These are phyloP conservation scores for Apostichopus parvimensis DNA, from an alignment of 35 echinoderm and acorn worm species.

Conservation along the genomic window DNA sequence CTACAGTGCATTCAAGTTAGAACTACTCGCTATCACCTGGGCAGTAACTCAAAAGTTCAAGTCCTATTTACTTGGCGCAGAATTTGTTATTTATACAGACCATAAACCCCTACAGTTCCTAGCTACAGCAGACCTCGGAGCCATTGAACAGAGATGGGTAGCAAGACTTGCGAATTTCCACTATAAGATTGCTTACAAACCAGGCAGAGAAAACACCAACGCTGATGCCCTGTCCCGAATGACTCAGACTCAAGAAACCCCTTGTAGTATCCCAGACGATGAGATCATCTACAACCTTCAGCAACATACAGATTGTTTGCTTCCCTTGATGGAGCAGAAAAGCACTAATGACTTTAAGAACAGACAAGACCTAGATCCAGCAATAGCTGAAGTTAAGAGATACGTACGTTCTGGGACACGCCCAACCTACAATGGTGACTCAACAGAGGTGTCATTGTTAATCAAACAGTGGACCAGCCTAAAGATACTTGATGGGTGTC, in stretches of 20 bases:
- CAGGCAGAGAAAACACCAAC: conserved; percentile 15
- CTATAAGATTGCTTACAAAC: conserved; percentile 5
- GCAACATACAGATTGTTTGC: not conserved
- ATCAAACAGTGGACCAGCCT: conserved; percentile 15
- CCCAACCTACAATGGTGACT: not conserved
- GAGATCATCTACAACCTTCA: conserved; percentile 2
- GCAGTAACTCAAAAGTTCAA: conserved; percentile 64
- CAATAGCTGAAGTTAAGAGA: not conserved
- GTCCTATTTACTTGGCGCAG: conserved; percentile 28
- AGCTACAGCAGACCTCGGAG: conserved; percentile 13
- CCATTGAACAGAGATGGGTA: conserved; percentile 36
- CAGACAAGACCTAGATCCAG: not conserved
- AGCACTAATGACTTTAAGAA: not conserved
- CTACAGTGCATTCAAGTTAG: conserved; percentile 61
- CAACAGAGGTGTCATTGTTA: not conserved
- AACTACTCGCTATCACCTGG: conserved; percentile 66
- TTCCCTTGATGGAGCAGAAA: not conserved
- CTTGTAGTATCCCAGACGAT: not conserved
- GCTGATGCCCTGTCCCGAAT: conserved; percentile 44
- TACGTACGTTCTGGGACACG: not conserved
- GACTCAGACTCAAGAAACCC: not conserved
- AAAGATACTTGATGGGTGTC: not conserved
- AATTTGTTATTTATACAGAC: conserved; percentile 51
- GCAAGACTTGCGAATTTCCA: conserved; percentile 12
- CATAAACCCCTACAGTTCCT: conserved; percentile 58